Evolutionary conservation across 1,140 invertebrate species (phyloP), one percentile per base, ranked within the genome.

Genomic region (Aphis craccivora): DNA sequence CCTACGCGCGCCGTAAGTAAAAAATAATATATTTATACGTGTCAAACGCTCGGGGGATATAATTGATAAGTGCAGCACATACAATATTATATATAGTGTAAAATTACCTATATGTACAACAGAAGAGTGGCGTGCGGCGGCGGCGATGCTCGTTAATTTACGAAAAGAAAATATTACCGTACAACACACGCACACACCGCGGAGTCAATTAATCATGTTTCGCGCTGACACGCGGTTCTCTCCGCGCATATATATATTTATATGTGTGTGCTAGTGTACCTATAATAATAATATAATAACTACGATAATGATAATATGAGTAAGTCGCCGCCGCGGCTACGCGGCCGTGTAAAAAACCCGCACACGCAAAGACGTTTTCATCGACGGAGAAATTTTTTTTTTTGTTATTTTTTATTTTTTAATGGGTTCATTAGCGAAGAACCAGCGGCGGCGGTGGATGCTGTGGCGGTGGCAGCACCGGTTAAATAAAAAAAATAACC

Each of bases 201-300:
- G 9, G 67, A 86, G 81, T 93, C 91, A 53, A 93, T 93, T 93
- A 93, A 93, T 93, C 91, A 93, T 86, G 91, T 93, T 84, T 84
- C 91, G 91, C 91, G 91, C 91, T 93, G 91, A 93, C 76, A 92
- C 76, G 43, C 18, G 53, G 53, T 67, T 90, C 89, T 90, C 53
- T 60, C 2, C 89, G 40, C 88, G 55, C 40, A 25, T 2, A n/a
- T 37, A n/a, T 9, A 25, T 8, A 87, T 67, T 25, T 67, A 67
- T 67, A 67, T 14, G 2, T 53, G 9, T 60, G 30, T 11, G 30
- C 55, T 0, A 23, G 9, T 60, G 30, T 11, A 60, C 55, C 25
- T 60, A 51, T 51, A 60, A 55, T 51, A 88, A 51, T 35, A 9
- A 90, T 90, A 90, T 37, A 37, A 89, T 60, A 60, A 67, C 60